Base-by-base conservation (phyloP, 1,140 invertebrate species). In the Metaphire vulgaris region DNA sequence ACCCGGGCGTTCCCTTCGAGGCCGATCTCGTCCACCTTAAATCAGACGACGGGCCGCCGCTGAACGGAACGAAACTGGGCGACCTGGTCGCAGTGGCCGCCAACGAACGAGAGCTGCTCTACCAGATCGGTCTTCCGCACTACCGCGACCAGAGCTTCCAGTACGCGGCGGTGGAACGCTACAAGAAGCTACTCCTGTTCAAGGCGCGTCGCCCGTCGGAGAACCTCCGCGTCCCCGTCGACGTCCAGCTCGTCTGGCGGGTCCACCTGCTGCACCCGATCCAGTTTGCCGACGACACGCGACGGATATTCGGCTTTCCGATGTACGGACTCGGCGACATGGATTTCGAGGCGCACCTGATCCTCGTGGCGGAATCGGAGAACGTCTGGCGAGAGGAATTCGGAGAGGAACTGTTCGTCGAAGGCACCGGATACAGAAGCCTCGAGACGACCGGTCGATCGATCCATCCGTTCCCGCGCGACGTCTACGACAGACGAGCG, bases 151-250 rank as follows among this genome's bases (percentile, higher is more conserved):
- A 34, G 33, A 75, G n/a, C 31, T 77, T 77, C 72, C 33, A 33
- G 64, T 69, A 32, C 33, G 29, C 30, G n/a, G 76, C 76, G 33
- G 29, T 74, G 21, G 41, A n/a, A 21, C n/a, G 72, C 21, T 77
- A 77, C 72, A 74, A 74, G 72, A 28, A 77, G 72, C 69, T 75
- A 16, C 67, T 77, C 56, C 2, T 72, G 29, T 56, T 77, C 32
- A 71, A 71, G 33, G 2, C 32, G 28, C 33, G 33, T 32, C 26
- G 26, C 33, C 56, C 14, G 26, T 71, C 30, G 69, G 69, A 31
- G 32, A 29, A 29, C n/a, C 21, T 65, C 29, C 28, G 26, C 30
- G 30, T 77, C 29, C 76, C 76, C 21, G 32, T 16, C 31, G 76
- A 77, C 71, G 33, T 77, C 31, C 33, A 76, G 28, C 72, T 77